Conservation (phyloP, 2,113 vertebrate species). For the Mellivora capensis region DNA sequence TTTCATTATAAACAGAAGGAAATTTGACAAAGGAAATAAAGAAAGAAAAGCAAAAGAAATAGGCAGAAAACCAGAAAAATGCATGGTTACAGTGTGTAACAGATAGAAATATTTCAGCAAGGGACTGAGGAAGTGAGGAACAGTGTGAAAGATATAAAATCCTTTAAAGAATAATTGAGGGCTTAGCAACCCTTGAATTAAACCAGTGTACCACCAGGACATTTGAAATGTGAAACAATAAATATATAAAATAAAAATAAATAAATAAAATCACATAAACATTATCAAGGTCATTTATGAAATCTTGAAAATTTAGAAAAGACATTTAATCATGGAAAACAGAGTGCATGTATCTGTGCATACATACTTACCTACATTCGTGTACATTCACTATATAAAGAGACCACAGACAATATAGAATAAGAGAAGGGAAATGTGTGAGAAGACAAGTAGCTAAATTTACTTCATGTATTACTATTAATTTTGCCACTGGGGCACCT, state of each 20-base stretch:
- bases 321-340: not conserved
- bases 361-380: not conserved
- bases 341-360: not conserved
- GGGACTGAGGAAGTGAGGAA: not conserved
- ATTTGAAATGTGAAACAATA: not conserved
- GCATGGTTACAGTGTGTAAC: not conserved
- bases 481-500: not conserved
- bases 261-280: not conserved
- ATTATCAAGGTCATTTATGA: not conserved
- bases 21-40: not conserved
- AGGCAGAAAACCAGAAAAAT: not conserved
- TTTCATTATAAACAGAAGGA: not conserved
- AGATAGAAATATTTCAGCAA: not conserved
- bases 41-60: not conserved
- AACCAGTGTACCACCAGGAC: not conserved
- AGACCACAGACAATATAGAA: not conserved
- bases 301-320: too few species aligned
- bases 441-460: not conserved
- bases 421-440: not conserved
- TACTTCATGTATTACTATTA: slow-evolving; percentile 9
- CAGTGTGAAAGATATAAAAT: not conserved
- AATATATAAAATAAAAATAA: not conserved
- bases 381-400: not conserved
- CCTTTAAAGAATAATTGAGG: not conserved
- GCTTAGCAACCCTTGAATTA: not conserved